Percentiles rank a stretch among this genome's conserved stretches.
These are phyloP conservation scores for Sphyrna mokarran DNA, from an alignment of 2,113 vertebrate species.

Conservation along the genomic window DNA sequence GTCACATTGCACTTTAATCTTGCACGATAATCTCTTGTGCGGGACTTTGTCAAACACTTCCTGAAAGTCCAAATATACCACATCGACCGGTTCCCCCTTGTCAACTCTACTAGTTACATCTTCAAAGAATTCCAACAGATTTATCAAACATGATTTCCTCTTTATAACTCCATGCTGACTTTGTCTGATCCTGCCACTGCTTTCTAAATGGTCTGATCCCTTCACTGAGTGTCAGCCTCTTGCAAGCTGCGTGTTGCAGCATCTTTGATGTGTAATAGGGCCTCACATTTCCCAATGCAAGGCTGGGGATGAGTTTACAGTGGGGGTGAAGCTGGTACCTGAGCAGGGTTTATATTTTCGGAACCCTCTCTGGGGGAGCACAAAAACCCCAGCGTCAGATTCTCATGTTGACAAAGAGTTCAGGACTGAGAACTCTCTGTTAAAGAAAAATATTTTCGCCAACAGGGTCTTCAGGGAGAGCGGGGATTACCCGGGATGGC, in stretches of 20 bases:
- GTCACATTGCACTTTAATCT: no score
- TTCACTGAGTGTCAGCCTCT: not conserved
- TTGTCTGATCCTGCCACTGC: no score
- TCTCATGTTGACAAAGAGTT: no score
- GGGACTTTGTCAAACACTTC: no score
- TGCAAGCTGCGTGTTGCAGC: not conserved
- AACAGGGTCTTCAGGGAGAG: conserved; percentile 85
- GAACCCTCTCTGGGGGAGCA: not conserved
- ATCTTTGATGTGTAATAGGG: not conserved
- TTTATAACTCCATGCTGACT: no score
- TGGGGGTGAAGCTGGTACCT: not conserved
- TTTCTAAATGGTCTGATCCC: not conserved
- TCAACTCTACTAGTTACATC: no score
- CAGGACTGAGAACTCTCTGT: not conserved
- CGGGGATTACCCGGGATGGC: conserved; percentile 62
- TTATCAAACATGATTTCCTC: no score
- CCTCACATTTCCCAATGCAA: not conserved
- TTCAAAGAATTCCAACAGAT: no score
- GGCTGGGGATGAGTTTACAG: not conserved
- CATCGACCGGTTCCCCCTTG: no score
- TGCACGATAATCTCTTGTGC: no score
- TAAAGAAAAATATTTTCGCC: not conserved
- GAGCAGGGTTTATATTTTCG: not conserved
- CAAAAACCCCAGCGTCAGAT: not conserved
- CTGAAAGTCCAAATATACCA: no score